Base-by-base conservation (phyloP, 2,113 vertebrate genomes). In the Oncorhynchus masou region DNA sequence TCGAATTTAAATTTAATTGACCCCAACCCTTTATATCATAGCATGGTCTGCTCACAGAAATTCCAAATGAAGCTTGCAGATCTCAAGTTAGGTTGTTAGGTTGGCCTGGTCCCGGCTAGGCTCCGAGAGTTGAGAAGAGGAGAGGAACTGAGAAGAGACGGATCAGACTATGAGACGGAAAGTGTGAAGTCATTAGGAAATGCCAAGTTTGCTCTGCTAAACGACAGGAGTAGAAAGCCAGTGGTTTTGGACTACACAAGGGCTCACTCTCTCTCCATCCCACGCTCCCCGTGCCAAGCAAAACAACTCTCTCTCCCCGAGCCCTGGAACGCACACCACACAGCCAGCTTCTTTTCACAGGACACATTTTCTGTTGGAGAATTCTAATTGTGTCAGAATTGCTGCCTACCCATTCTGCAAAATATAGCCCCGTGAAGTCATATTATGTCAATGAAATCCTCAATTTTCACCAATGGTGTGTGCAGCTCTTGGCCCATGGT, bases 81-180 rank as follows among this genome's bases (percentile, higher is more conserved):
- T 19, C 51, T 54, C 9, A 45, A 45, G 39, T 45, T 19, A 54
- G 49, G 49, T 15, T 54, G 51, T 54, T 54, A n/a, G n/a, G n/a
- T n/a, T 54, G 51, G 16, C 12, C 16, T 16, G 16, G 51, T 16
- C 16, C 16, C 51, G 12, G 51, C 51, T 19, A 4, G 51, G 13
- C 51, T 54, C 3, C 1, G 59, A 62, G 54, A 57, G 54, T 57
- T 57, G 54, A 57, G 54, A 57, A 57, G 54, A 57, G 54, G 54
- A 57, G 20, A 22, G n/a, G 59, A 62, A 22, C 59, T 22, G 19
- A 62, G 19, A 12, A 59, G 75, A 76, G 68, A 60, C 75, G 71
- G 64, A 77, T 83, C 78, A 76, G 62, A 29, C 45, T 34, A 25
- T 3, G 74, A 57, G 69, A 69, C 5, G 59, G 59, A 62, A 62